These are phyloP conservation scores for Sinocyclocheilus anophthalmus DNA, from an alignment of 2,113 vertebrate species.

Conservation along the genomic window DNA sequence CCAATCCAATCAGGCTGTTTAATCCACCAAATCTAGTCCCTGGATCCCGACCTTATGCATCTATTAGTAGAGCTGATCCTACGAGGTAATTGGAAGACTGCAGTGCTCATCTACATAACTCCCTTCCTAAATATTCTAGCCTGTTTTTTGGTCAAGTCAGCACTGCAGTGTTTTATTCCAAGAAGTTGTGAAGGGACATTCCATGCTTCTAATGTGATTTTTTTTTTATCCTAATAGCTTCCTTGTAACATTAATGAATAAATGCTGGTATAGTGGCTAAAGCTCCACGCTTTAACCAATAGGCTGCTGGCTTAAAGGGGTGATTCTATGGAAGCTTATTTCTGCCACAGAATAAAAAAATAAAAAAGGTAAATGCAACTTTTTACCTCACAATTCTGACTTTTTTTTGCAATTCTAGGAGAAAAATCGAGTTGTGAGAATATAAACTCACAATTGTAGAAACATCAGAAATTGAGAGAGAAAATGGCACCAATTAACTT, in stretches of 20 bases:
- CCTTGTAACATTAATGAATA: neutral
- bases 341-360: no score
- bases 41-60: slow-evolving; percentile 35
- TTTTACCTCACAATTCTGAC: no score
- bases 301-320: neutral
- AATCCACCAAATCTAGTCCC: slow-evolving; percentile 37
- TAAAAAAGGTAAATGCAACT: no score
- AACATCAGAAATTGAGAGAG: no score
- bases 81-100: slow-evolving; percentile 34
- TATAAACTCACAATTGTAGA: no score
- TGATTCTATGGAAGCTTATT: neutral
- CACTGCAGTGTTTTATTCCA: slow-evolving; percentile 12
- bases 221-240: neutral
- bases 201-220: neutral
- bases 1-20: slow-evolving; percentile 34
- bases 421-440: no score
- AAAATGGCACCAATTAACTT: no score
- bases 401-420: no score
- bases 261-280: neutral
- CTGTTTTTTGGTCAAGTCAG: slow-evolving; percentile 16
- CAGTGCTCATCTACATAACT: slow-evolving; percentile 22
- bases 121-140: slow-evolving; percentile 10
- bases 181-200: neutral
- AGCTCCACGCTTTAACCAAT: neutral
- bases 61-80: slow-evolving; percentile 40